Evolutionary conservation across 2,888 invertebrate species (phyloP), one percentile per base, ranked within the genome.

Genomic region (Netelia melanura): DNA sequence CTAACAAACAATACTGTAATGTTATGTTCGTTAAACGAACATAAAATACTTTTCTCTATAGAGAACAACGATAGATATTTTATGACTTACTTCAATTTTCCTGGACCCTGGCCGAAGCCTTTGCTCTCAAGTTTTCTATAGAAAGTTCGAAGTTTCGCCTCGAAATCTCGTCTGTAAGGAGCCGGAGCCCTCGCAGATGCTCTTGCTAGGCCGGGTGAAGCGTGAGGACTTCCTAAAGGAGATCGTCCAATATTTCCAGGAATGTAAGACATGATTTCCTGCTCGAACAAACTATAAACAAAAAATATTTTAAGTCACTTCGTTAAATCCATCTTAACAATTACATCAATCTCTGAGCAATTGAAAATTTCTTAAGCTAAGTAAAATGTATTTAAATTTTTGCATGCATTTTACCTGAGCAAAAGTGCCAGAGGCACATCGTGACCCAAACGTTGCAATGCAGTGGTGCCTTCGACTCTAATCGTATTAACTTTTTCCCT

Each of bases 211-310:
- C 97, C 97, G 9, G 98, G 98, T 1, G 98, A 98, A 64, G 97
- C 97, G 86, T 97, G 96, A 65, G 96, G 96, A 81, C 96, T 96
- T 72, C 94, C 95, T 82, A 95, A 89, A 67, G 95, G 96, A 89
- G 95, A 95, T 89, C 95, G 91, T 38, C 93, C 94, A 89, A 94
- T 93, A 67, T 93, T 94, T 3, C 94, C 93, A 86, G 98, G 98
- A 92, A 98, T 97, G 95, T 98, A 98, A 90, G 98, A 98, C 98
- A 99, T 98, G 92, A 99, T 98, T 96, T 99, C 98, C 95, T 99
- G 98, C 94, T 99, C 99, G 95, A 99, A 98, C 91, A 98, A 96
- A 95, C 99, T 99, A 96, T 67, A 95, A 95, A 87, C 84, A 87
- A 91, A 89, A 86, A 78, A 87, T n/a, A 11, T 10, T 9, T 8